Conservation (phyloP, 2,797 vertebrate genomes). For the Poecilia wingei region DNA sequence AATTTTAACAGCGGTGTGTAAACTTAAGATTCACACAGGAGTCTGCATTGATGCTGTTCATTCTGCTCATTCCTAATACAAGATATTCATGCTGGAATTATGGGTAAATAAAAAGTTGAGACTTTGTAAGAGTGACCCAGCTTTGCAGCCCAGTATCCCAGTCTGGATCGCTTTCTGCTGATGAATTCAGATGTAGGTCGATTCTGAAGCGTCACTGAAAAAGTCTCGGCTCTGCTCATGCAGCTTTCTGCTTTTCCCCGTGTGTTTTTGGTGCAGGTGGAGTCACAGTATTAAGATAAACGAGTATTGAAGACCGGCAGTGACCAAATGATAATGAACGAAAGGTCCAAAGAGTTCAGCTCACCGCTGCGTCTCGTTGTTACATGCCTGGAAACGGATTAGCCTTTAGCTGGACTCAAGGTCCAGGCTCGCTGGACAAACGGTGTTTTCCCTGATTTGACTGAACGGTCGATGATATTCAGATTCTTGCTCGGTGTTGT, state of each 20-base stretch:
- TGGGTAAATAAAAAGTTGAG: neutral
- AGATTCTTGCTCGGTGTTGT: conserved; percentile 62
- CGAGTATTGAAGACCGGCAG: neutral
- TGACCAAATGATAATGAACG: neutral
- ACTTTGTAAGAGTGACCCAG: neutral
- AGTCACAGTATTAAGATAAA: neutral
- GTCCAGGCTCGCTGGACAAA: neutral
- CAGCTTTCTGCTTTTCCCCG: neutral
- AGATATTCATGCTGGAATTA: neutral
- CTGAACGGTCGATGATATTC: conserved; percentile 46
- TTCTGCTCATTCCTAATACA: neutral
- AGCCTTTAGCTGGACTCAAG: neutral
- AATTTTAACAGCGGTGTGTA: neutral
- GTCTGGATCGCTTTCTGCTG: neutral
- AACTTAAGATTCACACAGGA: neutral
- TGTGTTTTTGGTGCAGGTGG: neutral
- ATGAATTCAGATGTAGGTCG: conserved; percentile 1
- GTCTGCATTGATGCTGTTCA: conserved; percentile 1
- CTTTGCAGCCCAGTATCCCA: neutral
- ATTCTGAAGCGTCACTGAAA: neutral
- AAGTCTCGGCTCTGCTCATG: neutral
- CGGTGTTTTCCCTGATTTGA: conserved; percentile 46
- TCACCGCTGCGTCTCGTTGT: neutral
- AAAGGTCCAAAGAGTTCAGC: neutral
- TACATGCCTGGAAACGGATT: neutral